Evolutionary conservation across 2,888 invertebrate genomes (phyloP).

Genomic region (Lasiommata megera): DNA sequence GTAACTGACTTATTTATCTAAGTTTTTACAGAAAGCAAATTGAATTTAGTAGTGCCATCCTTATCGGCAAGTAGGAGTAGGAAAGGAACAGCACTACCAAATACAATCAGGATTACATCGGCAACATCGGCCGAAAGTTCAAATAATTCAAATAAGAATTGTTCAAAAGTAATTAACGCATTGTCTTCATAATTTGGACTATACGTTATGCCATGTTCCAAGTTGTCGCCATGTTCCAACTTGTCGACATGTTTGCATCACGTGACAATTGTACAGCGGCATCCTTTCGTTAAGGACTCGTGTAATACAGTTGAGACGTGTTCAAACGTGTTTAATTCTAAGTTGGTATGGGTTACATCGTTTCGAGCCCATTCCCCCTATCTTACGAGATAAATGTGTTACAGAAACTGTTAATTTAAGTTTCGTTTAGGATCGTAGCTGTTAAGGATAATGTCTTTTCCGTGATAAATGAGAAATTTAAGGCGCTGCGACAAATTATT

Average conservation of each 20-base stretch:
- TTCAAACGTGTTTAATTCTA: slow-evolving; percentile 35
- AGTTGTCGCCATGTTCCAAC: slow-evolving; percentile 21
- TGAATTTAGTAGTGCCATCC: too few species aligned
- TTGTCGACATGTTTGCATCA: slow-evolving; percentile 51
- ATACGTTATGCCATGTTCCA: slow-evolving; percentile 17
- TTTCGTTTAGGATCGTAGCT: slow-evolving; percentile 27
- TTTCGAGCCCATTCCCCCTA: slow-evolving; percentile 25
- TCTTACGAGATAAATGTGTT: slow-evolving; percentile 33
- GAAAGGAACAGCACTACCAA: too few species aligned
- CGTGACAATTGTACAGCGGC: slow-evolving; percentile 35
- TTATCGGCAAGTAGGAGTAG: too few species aligned
- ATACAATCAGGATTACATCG: too few species aligned
- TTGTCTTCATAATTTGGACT: neutral
- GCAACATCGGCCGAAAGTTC: too few species aligned
- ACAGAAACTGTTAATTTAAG: slow-evolving; percentile 35
- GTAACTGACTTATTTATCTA: too few species aligned
- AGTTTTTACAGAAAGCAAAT: too few species aligned
- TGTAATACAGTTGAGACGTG: slow-evolving; percentile 40
- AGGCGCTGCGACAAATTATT: neutral
- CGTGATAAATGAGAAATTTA: slow-evolving; percentile 19
- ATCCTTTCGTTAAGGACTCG: slow-evolving; percentile 44
- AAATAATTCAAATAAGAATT: too few species aligned
- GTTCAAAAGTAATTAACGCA: too few species aligned
- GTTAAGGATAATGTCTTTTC: slow-evolving; percentile 28
- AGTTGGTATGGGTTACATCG: slow-evolving; percentile 32